These are phyloP conservation scores for Cephus runcator DNA, from an alignment of 2,888 invertebrate genomes.

Conservation along the genomic window DNA sequence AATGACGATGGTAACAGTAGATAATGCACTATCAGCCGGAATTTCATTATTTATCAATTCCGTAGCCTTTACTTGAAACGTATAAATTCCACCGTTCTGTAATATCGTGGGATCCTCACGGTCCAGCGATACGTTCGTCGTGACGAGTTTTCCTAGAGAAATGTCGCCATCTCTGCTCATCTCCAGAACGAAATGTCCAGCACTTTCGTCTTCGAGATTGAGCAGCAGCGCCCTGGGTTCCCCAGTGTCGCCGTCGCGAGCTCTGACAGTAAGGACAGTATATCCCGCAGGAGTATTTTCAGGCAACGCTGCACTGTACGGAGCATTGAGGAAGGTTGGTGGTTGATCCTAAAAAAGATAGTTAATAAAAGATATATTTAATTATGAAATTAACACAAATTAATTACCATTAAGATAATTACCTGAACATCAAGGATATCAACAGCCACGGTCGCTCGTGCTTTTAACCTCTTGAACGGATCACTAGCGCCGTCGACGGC, in stretches of 20 bases:
- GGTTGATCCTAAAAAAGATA: conserved; percentile 74
- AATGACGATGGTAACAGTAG: conserved; percentile 80
- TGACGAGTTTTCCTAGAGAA: conserved; percentile 70
- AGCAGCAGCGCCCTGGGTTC: conserved; percentile 76
- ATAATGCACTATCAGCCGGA: conserved; percentile 75
- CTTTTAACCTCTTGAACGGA: conserved; percentile 69
- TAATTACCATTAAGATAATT: conserved; percentile 20
- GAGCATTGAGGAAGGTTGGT: conserved; percentile 82
- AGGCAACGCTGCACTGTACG: conserved; percentile 80
- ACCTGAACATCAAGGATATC: conserved; percentile 80
- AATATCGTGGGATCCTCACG: conserved; percentile 79
- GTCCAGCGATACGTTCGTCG: conserved; percentile 76
- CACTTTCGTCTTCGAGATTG: conserved; percentile 75
- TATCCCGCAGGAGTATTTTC: conserved; percentile 75
- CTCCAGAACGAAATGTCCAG: conserved; percentile 75
- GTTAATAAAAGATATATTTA: neutral
- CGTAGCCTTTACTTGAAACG: conserved; percentile 77
- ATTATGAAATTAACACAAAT: conserved; percentile 2
- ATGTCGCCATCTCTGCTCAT: conserved; percentile 70
- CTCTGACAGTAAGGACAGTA: conserved; percentile 76
- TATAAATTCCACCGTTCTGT: conserved; percentile 83
- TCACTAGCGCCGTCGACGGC: conserved; percentile 74
- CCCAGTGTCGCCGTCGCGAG: conserved; percentile 85
- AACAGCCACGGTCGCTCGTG: conserved; percentile 79
- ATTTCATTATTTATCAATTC: conserved; percentile 79